phyloP scores from a whole-genome alignment of 1,140 invertebrate species.

The Apis laboriosa region DNA sequence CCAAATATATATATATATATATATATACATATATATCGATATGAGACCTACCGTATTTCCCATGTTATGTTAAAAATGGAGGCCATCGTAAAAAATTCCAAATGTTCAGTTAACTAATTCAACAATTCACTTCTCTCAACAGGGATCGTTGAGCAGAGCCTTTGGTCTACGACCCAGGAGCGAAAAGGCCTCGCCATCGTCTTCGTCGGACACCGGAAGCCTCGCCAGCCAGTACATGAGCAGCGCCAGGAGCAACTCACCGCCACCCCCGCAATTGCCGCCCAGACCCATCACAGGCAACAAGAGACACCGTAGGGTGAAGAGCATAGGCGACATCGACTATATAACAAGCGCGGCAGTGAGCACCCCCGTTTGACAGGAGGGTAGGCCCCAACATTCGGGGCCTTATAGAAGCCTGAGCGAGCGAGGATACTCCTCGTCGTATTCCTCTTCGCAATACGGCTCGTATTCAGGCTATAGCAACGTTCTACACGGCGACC shows the following conservation, averaged over 20 bases:
- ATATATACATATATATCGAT: no score
- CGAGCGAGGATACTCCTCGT: conserved; percentile 77
- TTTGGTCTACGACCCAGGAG: conserved; percentile 86
- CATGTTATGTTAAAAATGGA: not conserved
- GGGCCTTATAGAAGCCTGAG: conserved; percentile 79
- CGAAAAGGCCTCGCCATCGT: conserved; percentile 82
- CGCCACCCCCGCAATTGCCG: conserved; percentile 76
- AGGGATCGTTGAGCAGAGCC: conserved; percentile 89
- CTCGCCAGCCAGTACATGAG: conserved; percentile 81
- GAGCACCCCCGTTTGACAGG: conserved; percentile 79
- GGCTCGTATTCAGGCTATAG: conserved; percentile 77
- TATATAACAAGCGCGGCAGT: conserved; percentile 80
- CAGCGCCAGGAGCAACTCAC: conserved; percentile 76
- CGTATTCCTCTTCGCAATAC: conserved; percentile 74
- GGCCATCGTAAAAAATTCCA: no score
- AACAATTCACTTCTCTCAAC: conserved; percentile 63
- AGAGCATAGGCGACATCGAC: conserved; percentile 88
- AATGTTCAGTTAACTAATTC: no score
- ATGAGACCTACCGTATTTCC: not conserved
- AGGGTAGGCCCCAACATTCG: conserved; percentile 76
- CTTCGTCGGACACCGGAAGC: conserved; percentile 82
- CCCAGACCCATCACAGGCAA: conserved; percentile 72
- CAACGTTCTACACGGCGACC: conserved; percentile 67
- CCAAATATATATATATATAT: no score
- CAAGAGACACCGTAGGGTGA: conserved; percentile 85